Evolutionary conservation across 2,113 vertebrate species (phyloP).

Genomic region (Paradoxurus hermaphroditus): DNA sequence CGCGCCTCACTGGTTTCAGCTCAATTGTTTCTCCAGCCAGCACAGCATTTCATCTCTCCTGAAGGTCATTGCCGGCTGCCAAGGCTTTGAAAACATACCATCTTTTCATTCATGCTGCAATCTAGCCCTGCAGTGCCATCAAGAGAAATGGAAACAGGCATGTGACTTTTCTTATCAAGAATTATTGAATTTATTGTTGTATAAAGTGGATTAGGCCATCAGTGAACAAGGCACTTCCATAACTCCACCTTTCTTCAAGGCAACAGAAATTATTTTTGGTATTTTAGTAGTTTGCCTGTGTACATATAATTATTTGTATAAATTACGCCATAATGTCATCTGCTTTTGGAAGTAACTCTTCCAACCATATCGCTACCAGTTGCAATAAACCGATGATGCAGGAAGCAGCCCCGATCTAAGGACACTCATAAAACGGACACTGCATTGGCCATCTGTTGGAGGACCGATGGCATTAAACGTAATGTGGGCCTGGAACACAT

Average conservation of each 20-base stretch:
- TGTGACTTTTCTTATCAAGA: constrained; percentile 73
- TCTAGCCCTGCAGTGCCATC: constrained; percentile 78
- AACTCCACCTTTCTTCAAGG: constrained; percentile 41
- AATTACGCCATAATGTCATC: constrained; percentile 63
- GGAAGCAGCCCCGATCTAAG: constrained; percentile 50
- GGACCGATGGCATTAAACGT: constrained; percentile 69
- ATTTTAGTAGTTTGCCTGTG: constrained; percentile 47
- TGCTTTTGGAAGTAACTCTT: constrained; percentile 66
- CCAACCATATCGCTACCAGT: constrained; percentile 62
- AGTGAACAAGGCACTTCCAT: constrained; percentile 55
- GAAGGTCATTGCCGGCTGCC: constrained; percentile 87
- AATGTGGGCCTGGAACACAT: constrained; percentile 73
- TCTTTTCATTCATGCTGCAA: constrained; percentile 80
- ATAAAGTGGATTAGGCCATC: constrained; percentile 75
- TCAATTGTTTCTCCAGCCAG: constrained; percentile 82
- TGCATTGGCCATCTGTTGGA: constrained; percentile 81
- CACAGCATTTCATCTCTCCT: constrained; percentile 85
- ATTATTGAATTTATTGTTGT: constrained; percentile 76
- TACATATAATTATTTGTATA: constrained; percentile 70
- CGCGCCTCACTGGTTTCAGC: constrained; percentile 83
- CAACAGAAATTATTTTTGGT: constrained; percentile 54
- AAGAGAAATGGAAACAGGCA: constrained; percentile 80
- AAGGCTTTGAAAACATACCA: constrained; percentile 79
- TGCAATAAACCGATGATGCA: constrained; percentile 68
- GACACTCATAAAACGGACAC: constrained; percentile 67